Conservation (phyloP, 2,888 invertebrate genomes). For the Colletes collaris region DNA sequence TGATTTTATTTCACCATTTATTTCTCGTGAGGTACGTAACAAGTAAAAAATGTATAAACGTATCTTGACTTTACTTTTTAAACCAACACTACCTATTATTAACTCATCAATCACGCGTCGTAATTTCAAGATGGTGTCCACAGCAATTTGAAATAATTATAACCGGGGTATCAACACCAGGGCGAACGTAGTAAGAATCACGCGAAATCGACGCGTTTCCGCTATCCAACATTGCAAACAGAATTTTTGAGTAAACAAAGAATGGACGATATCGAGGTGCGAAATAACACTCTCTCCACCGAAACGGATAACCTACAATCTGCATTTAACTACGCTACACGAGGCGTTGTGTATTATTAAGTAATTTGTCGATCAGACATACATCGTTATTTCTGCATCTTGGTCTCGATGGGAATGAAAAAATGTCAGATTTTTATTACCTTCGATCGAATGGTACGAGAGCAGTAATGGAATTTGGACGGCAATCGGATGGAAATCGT, state of each 20-base stretch:
- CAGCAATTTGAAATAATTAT: too few species aligned
- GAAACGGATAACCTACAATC: conserved; percentile 36
- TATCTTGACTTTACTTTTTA: too few species aligned
- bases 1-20: too few species aligned
- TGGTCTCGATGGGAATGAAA: too few species aligned
- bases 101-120: too few species aligned
- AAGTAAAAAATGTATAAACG: too few species aligned
- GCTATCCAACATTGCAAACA: not conserved
- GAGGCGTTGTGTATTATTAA: conserved; percentile 21
- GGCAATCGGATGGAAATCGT: not conserved
- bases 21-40: too few species aligned
- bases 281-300: not conserved
- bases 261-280: conserved; percentile 6
- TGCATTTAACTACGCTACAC: conserved; percentile 26
- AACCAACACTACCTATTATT: too few species aligned
- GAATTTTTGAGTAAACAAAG: conserved; percentile 30
- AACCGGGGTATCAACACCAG: not conserved
- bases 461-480: too few species aligned
- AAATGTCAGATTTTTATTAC: not conserved
- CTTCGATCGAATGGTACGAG: too few species aligned
- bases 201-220: not conserved
- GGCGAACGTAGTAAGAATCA: not conserved
- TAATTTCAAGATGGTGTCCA: too few species aligned
- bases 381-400: not conserved
- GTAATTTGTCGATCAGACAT: conserved; percentile 12